Conservation (phyloP, 2,113 vertebrate species). For the Apteryx mantelli region DNA sequence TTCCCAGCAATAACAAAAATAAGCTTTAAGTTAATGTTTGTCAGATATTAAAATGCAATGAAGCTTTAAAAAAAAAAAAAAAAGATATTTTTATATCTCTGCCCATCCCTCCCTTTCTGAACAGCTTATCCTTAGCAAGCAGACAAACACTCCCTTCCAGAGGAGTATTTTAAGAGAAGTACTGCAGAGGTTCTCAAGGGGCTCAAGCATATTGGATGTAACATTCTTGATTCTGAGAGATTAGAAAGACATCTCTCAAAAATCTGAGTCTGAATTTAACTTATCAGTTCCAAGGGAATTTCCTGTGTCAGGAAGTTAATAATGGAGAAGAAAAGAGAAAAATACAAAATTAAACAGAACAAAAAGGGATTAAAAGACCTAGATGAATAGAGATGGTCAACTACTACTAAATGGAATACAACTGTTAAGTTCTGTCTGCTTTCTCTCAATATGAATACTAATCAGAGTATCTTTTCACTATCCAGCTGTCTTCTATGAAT, state of each 20-base stretch:
- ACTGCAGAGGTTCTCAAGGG: neutral
- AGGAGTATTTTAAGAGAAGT: neutral
- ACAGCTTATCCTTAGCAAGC: neutral
- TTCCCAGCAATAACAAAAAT: neutral
- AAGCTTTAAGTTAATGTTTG: neutral
- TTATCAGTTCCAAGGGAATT: neutral
- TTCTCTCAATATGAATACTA: neutral
- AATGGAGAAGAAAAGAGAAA: neutral
- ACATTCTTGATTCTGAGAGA: neutral
- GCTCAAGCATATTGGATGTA: rapidly evolving
- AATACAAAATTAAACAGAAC: neutral
- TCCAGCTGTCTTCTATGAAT: neutral
- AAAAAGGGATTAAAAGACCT: neutral
- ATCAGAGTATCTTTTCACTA: neutral
- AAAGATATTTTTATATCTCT: neutral
- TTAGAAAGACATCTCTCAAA: neutral
- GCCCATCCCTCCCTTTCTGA: neutral
- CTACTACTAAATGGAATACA: neutral
- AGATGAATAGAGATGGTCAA: neutral
- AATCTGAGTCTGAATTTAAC: neutral
- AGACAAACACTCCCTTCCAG: neutral
- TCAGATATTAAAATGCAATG: neutral
- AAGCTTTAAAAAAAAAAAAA: neutral
- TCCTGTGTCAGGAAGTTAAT: neutral
- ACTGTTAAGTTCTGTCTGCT: neutral